A percentile compares a stretch with the other conserved stretches of the same genome.
Conservation (phyloP, 2,888 invertebrate genomes). For the Papilio demoleus region DNA sequence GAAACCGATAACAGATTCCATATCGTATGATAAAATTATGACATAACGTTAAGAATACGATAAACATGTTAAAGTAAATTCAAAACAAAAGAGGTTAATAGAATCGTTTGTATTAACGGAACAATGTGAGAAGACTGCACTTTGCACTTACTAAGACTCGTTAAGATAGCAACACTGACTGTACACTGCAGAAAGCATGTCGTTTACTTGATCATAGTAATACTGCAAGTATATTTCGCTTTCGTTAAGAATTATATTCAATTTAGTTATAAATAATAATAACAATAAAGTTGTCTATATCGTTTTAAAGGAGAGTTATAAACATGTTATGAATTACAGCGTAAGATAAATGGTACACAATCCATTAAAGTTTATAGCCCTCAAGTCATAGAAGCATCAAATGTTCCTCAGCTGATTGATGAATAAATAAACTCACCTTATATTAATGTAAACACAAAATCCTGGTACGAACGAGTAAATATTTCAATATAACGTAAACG, state of each 20-base stretch:
- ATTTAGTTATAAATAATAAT: not conserved
- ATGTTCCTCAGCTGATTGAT: slow-evolving; percentile 66
- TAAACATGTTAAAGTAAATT: not conserved
- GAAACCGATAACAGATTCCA: not conserved
- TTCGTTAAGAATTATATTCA: slow-evolving; percentile 1
- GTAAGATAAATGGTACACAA: slow-evolving; percentile 17
- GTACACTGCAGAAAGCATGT: slow-evolving; percentile 29
- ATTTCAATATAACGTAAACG: slow-evolving; percentile 57
- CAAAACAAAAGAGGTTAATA: slow-evolving; percentile 24
- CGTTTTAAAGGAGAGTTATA: not conserved
- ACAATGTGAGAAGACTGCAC: slow-evolving; percentile 34
- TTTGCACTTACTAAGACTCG: slow-evolving; percentile 35
- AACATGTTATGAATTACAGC: slow-evolving; percentile 10
- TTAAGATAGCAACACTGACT: slow-evolving; percentile 25
- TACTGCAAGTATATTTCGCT: not conserved
- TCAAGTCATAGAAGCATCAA: slow-evolving; percentile 37
- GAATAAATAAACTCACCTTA: slow-evolving; percentile 72
- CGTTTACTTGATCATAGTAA: slow-evolving; percentile 26
- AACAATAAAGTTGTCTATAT: slow-evolving; percentile 6
- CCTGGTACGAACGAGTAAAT: slow-evolving; percentile 58
- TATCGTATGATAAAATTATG: not conserved
- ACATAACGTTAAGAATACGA: not conserved
- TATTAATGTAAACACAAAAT: slow-evolving; percentile 63
- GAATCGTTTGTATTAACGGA: slow-evolving; percentile 29
- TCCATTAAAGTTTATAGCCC: slow-evolving; percentile 23